A percentile compares a stretch with the other conserved stretches of the same genome.
Conservation (phyloP, 2,113 vertebrate species). For the Rhineura floridana region DNA sequence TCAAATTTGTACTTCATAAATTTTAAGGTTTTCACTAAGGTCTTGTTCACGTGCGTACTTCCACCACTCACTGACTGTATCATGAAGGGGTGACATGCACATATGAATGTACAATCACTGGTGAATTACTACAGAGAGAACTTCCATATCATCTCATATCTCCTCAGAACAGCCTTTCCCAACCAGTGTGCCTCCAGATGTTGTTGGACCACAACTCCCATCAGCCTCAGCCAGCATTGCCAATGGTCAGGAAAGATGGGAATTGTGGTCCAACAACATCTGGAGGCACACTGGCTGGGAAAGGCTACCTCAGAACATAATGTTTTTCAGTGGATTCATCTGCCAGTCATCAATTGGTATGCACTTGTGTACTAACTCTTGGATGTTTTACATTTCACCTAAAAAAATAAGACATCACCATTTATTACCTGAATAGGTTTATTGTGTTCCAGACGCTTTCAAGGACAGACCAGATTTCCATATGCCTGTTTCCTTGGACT, state of each 20-base stretch:
- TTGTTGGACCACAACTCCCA: no score
- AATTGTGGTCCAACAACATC: no score
- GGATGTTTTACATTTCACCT: not conserved
- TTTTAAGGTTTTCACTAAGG: not conserved
- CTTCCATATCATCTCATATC: not conserved
- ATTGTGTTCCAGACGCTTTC: conserved; percentile 88
- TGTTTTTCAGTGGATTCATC: not conserved
- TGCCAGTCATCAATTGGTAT: not conserved
- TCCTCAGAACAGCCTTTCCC: no score
- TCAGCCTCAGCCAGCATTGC: no score
- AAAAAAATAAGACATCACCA: not conserved
- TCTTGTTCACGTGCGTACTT: not conserved
- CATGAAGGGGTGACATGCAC: no score
- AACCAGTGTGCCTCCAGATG: no score
- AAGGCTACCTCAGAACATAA: no score
- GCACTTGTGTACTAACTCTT: not conserved
- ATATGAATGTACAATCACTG: not conserved
- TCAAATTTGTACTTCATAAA: not conserved
- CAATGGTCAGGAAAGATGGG: no score
- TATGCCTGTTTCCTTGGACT: conserved; percentile 68
- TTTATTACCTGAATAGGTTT: conserved; percentile 82
- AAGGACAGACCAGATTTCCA: conserved; percentile 89
- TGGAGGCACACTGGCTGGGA: no score
- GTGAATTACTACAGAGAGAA: not conserved
- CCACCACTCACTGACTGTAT: not conserved